Base-by-base conservation (phyloP, 2,888 invertebrate genomes). In the Tetheella fluctuosa region DNA sequence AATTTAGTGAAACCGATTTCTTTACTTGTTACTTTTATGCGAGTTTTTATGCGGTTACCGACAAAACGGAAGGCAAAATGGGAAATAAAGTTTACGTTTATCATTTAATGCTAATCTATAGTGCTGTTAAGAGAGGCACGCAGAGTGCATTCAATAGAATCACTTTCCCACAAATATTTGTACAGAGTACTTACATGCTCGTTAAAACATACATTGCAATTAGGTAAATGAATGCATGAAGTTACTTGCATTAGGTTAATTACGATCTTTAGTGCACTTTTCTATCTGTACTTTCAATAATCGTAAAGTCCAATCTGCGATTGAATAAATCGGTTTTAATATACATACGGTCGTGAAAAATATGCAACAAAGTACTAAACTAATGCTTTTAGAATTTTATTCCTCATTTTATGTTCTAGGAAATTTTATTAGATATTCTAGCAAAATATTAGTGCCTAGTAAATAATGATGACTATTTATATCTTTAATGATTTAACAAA, bases 281-380 rank as follows among this genome's bases (percentile, higher is more conserved):
- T 83, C 84, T 85, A 86, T 85, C 84, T 82, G 83, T 69, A 72
- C 80, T 76, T 73, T 76, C 86, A 73, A 89, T 87, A 86, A 90
- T 88, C 90, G 88, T 90, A 90, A 90, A 90, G 77, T 83, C 81
- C 83, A 89, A 89, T 88, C 84, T 85, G 79, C 81, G 75, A 79
- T 84, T 80, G 80, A 80, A 83, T 87, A 86, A 83, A 86, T 85
- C 81, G 77, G 77, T 77, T 77, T n/a, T 77, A 60, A 69, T 63
- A 64, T 71, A 88, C 87, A 88, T 76, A 87, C 84, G 60, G 84
- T 23, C 62, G 13, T 60, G 10, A 53, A 69, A 73, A 65, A 69
- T 67, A 55, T 59, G 64, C 60, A 75, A 68, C 76, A 66, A 72
- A 55, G 17, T 54, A 54, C n/a, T n/a, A 0, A 28, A 17, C 20